A percentile compares a stretch with the other conserved stretches of the same genome.
Evolutionary conservation across 2,113 vertebrate species (phyloP).

Genomic region (Corynorhinus townsendii): DNA sequence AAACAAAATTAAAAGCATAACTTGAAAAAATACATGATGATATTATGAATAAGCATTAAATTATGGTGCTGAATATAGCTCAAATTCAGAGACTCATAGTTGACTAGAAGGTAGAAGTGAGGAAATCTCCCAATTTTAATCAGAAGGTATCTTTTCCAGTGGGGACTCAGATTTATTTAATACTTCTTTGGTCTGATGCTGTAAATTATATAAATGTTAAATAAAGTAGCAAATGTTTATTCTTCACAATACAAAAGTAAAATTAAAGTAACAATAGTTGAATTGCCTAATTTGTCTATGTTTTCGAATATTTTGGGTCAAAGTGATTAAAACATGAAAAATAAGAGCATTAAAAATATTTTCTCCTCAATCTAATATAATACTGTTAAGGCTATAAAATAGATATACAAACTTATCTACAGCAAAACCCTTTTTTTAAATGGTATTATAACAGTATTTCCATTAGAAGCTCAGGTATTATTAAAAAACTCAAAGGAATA

Average conservation of each 20-base stretch:
- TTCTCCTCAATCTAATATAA: not conserved
- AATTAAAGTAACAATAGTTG: not conserved
- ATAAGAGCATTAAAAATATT: not conserved
- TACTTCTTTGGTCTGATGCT: not conserved
- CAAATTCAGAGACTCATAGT: not conserved
- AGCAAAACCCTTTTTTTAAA: not conserved
- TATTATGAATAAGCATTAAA: not conserved
- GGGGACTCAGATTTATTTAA: not conserved
- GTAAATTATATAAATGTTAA: not conserved
- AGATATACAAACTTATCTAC: not conserved
- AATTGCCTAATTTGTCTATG: not conserved
- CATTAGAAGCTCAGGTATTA: conserved; percentile 67
- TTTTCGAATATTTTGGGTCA: conserved; percentile 14
- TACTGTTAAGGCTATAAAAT: not conserved
- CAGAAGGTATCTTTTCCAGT: not conserved
- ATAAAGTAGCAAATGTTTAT: not conserved
- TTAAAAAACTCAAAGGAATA: conserved; percentile 55
- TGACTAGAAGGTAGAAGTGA: not conserved
- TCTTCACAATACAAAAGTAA: not conserved
- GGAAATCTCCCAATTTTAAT: not conserved
- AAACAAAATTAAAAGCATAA: not conserved
- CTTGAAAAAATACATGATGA: not conserved
- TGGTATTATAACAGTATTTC: conserved; percentile 34
- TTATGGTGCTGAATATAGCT: not conserved
- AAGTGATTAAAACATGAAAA: not conserved